Conservation (phyloP, 2,797 vertebrate species). For the Phoxinus dragarum region DNA sequence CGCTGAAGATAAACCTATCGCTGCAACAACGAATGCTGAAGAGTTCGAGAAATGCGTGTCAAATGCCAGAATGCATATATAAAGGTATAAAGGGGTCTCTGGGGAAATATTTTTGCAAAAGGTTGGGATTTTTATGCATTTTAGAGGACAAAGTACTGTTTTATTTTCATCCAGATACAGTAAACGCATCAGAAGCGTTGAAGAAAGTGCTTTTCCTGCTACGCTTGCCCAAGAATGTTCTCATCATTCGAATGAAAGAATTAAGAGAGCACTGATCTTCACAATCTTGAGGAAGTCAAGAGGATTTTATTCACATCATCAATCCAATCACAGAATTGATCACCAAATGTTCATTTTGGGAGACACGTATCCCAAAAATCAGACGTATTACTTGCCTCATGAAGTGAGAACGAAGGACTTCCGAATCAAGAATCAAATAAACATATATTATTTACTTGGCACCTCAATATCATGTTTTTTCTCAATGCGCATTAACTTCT, state of each 20-base stretch:
- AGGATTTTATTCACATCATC: neutral
- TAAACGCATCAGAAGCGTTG: neutral
- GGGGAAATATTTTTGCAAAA: neutral
- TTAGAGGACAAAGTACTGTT: neutral
- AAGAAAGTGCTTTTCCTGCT: neutral
- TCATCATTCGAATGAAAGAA: neutral
- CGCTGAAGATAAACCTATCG: conserved; percentile 47
- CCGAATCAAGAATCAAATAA: neutral
- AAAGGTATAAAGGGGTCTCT: neutral
- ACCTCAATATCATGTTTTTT: neutral
- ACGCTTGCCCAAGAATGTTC: neutral
- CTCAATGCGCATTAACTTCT: neutral
- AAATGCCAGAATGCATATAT: neutral
- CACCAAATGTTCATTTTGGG: neutral
- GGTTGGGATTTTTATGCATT: neutral
- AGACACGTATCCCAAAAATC: neutral
- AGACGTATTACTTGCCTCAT: neutral
- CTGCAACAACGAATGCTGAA: neutral
- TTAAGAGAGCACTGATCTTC: neutral
- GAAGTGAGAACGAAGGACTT: neutral
- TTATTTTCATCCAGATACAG: neutral
- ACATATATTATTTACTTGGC: neutral
- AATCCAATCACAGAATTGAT: neutral
- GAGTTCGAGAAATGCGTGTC: neutral
- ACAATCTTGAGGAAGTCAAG: neutral